Percentiles rank a stretch among this genome's conserved stretches.
Evolutionary conservation across 2,113 vertebrate genomes (phyloP).

Genomic region (Pedionomus torquatus): DNA sequence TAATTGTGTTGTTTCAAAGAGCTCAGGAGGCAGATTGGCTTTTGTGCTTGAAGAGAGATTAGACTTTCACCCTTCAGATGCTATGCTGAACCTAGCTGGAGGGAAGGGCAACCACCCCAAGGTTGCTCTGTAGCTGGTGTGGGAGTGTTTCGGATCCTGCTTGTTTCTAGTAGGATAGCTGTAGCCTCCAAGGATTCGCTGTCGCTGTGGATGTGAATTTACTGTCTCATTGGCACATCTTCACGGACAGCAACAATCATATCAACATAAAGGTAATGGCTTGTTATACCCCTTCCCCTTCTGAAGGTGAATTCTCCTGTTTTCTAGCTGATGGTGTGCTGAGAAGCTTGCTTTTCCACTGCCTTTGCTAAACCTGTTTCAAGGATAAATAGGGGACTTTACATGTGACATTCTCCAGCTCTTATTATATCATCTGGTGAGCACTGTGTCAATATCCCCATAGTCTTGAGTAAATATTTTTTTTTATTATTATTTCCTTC

Average conservation of each 20-base stretch:
- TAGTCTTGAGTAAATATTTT: background rate
- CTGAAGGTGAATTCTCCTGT: background rate
- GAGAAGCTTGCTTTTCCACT: background rate
- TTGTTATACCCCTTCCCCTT: background rate
- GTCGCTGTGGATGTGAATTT: background rate
- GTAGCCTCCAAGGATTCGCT: background rate
- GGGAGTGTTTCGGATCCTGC: background rate
- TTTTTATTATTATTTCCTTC: background rate
- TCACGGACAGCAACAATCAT: background rate
- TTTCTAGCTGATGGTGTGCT: background rate
- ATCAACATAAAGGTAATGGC: background rate
- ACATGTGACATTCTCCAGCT: background rate
- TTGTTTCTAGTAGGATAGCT: background rate
- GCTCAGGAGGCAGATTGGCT: background rate
- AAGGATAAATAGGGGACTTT: conserved; percentile 21
- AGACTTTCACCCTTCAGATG: conserved; percentile 2
- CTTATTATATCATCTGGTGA: background rate
- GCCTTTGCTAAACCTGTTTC: background rate
- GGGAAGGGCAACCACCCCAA: background rate
- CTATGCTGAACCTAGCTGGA: background rate
- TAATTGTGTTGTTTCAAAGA: background rate
- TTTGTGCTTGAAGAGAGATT: conserved; percentile 1
- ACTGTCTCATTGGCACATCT: background rate
- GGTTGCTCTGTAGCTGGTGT: background rate
- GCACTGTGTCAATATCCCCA: background rate